A percentile compares a stretch with the other conserved stretches of the same genome.
These are phyloP conservation scores for Lethenteron reissneri DNA, from an alignment of 2,113 vertebrate species.

Conservation along the genomic window DNA sequence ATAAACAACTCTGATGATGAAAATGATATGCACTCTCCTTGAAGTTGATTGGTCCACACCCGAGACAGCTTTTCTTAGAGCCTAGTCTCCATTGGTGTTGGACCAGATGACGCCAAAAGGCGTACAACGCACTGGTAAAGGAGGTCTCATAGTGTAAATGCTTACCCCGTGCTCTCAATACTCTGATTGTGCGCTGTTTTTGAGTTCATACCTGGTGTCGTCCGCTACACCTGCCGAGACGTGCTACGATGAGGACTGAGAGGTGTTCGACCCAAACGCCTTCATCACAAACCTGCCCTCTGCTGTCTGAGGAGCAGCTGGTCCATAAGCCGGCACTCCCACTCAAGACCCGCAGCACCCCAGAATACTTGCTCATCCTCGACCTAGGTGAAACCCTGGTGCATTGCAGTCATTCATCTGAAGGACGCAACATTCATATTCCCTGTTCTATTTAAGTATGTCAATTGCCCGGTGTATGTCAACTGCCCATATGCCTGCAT, in stretches of 20 bases:
- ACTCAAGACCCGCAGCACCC: slow-evolving; percentile 86
- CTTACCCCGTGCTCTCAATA: too few species aligned
- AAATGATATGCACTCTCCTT: too few species aligned
- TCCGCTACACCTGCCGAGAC: slow-evolving; percentile 14
- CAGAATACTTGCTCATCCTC: slow-evolving; percentile 83
- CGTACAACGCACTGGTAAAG: too few species aligned
- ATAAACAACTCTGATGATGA: too few species aligned
- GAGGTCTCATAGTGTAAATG: too few species aligned
- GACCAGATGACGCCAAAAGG: too few species aligned
- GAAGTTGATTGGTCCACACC: too few species aligned
- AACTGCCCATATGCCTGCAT: slow-evolving; percentile 43
- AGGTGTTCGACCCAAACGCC: slow-evolving; percentile 97
- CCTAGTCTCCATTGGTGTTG: too few species aligned
- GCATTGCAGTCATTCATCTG: slow-evolving; percentile 95
- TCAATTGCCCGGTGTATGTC: slow-evolving; percentile 89
- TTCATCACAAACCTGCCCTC: slow-evolving; percentile 98
- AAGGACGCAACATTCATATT: slow-evolving; percentile 96
- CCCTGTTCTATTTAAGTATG: slow-evolving; percentile 94
- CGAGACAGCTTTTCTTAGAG: too few species aligned
- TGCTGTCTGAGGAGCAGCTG: slow-evolving; percentile 84
- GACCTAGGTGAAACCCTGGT: slow-evolving; percentile 93
- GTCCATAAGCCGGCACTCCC: slow-evolving; percentile 88
- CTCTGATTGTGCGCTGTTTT: too few species aligned
- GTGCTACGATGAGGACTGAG: slow-evolving; percentile 88
- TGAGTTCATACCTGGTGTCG: too few species aligned